Conservation (phyloP, 2,888 invertebrate species). For the Elaeidobius kamerunicus region DNA sequence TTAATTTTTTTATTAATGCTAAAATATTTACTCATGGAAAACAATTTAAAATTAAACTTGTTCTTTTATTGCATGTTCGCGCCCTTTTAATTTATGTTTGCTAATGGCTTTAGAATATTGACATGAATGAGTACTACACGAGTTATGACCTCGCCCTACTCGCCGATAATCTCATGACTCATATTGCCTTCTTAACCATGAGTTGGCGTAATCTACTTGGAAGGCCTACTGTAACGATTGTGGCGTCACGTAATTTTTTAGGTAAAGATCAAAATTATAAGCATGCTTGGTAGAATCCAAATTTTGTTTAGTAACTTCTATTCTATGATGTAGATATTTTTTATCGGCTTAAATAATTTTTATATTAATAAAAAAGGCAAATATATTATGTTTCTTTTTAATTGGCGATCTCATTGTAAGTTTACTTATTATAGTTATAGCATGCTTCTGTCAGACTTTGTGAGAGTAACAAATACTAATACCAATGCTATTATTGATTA, state of each 20-base stretch:
- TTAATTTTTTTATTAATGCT: no score
- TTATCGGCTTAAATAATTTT: no score
- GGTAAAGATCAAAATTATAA: constrained; percentile 57
- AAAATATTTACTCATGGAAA: neutral
- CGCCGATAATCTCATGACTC: constrained; percentile 90
- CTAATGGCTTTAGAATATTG: constrained; percentile 67
- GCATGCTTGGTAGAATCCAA: neutral
- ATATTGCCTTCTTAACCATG: constrained; percentile 92
- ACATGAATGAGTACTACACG: constrained; percentile 93
- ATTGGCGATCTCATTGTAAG: no score
- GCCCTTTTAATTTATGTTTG: neutral
- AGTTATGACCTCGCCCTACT: constrained; percentile 94
- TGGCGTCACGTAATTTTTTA: constrained; percentile 80
- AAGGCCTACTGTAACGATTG: constrained; percentile 89
- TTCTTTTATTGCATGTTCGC: constrained; percentile 26
- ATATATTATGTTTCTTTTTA: no score
- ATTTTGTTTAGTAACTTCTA: neutral
- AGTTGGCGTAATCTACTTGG: constrained; percentile 98
- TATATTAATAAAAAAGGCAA: no score
- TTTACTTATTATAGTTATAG: no score
- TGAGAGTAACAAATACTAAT: no score
- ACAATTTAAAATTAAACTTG: neutral
- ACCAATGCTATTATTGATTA: no score
- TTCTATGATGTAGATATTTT: no score
- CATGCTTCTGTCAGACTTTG: no score